phyloP scores from a whole-genome alignment of 1,140 invertebrate genomes.

The Choristoneura fumiferana region DNA sequence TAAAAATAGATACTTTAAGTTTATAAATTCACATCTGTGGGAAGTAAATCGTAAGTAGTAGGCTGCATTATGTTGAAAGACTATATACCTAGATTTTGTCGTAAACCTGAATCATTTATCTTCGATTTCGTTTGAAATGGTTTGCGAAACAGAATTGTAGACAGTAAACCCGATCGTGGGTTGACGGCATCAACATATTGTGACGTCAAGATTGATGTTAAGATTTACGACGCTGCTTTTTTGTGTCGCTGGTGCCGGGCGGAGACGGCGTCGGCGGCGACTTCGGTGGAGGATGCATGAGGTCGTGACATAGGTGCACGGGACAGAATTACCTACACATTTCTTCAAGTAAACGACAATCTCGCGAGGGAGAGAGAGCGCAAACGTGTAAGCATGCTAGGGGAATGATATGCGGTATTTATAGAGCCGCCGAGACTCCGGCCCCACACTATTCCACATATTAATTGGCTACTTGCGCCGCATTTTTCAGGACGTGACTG shows the following conservation, averaged over 20 bases:
- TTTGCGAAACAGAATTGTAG: constrained; percentile 27
- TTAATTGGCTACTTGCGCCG: constrained; percentile 72
- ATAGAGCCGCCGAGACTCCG: constrained; percentile 70
- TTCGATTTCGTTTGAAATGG: constrained; percentile 25
- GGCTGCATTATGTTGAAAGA: too few relatives aligned
- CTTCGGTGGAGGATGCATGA: neutral
- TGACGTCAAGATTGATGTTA: constrained; percentile 46
- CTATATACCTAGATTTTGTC: too few relatives aligned
- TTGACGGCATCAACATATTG: constrained; percentile 30
- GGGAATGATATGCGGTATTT: constrained; percentile 54
- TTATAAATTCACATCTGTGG: too few relatives aligned
- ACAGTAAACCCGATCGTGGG: constrained; percentile 35
- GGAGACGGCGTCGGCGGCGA: constrained; percentile 41
- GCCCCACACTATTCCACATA: constrained; percentile 66
- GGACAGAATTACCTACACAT: too few relatives aligned
- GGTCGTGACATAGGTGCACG: too few relatives aligned
- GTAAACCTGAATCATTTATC: too few relatives aligned
- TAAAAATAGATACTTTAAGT: too few relatives aligned
- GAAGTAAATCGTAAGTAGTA: too few relatives aligned
- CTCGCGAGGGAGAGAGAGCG: too few relatives aligned
- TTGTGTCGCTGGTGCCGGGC: constrained; percentile 41
- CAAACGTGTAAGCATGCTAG: constrained; percentile 19
- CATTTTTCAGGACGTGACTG: constrained; percentile 64
- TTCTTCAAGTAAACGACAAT: too few relatives aligned
- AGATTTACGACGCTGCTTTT: constrained; percentile 42